Percentiles rank a stretch among this genome's conserved stretches.
Conservation (phyloP, 92 coral and sea anemone species). For the Zoanthus sociatus region DNA sequence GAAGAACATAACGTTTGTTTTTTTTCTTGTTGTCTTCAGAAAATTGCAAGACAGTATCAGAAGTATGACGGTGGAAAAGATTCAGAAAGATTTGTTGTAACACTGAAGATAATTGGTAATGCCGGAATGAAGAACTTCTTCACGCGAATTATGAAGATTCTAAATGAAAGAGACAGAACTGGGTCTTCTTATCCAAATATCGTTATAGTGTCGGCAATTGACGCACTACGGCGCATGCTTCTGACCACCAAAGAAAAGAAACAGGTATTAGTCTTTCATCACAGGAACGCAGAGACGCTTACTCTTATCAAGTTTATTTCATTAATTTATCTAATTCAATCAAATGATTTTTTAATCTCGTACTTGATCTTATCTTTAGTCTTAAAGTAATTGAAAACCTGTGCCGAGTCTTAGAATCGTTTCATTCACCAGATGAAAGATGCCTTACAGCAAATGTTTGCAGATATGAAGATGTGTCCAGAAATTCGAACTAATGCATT, state of each 20-base stretch:
- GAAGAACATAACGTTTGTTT: neutral
- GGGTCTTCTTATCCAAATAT: constrained; percentile 42
- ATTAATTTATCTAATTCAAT: no score
- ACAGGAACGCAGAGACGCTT: no score
- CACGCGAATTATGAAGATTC: constrained; percentile 33
- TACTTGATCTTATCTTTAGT: neutral
- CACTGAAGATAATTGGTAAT: constrained; percentile 66
- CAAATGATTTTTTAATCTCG: no score
- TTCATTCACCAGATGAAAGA: constrained; percentile 38
- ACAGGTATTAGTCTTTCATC: constrained; percentile 29
- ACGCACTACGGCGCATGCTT: constrained; percentile 65
- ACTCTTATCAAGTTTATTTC: no score
- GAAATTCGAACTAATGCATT: constrained; percentile 66
- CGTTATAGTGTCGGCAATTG: constrained; percentile 62
- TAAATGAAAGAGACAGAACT: constrained; percentile 38
- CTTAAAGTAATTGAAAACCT: neutral
- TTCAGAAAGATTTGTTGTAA: constrained; percentile 60
- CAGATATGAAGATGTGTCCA: constrained; percentile 42
- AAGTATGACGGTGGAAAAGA: constrained; percentile 21
- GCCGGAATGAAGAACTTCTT: constrained; percentile 52
- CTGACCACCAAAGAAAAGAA: constrained; percentile 3
- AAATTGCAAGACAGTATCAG: constrained; percentile 47
- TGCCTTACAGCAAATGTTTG: constrained; percentile 44
- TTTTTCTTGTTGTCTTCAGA: constrained; percentile 10
- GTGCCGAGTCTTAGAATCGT: neutral